phyloP scores from a whole-genome alignment of 2,113 vertebrate genomes.

The Tapirus terrestris region DNA sequence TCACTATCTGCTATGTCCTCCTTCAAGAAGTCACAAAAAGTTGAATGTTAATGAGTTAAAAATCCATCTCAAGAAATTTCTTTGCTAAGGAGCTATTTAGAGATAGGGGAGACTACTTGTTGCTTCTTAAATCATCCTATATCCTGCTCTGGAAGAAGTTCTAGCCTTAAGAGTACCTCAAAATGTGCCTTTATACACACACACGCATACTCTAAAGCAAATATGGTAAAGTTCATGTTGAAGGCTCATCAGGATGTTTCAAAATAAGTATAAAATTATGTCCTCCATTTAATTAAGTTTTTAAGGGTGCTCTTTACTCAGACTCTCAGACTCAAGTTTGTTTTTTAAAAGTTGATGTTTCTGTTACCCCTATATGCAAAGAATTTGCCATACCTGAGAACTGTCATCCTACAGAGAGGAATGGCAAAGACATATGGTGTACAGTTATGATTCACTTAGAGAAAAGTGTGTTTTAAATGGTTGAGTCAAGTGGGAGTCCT shows the following conservation, averaged over 20 bases:
- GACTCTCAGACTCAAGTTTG: not conserved
- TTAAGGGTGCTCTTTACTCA: not conserved
- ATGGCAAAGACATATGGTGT: not conserved
- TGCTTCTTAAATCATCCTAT: not conserved
- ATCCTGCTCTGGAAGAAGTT: not conserved
- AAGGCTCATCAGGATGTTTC: not conserved
- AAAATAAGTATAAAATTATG: conserved; percentile 12
- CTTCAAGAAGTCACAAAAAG: not conserved
- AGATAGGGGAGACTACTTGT: not conserved
- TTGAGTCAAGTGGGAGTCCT: conserved; percentile 25
- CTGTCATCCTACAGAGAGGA: not conserved
- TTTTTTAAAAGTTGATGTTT: conserved; percentile 5
- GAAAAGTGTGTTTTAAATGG: not conserved
- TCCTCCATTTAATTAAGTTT: not conserved
- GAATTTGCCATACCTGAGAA: not conserved
- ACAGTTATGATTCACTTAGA: not conserved
- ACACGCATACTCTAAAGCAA: not conserved
- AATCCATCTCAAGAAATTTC: not conserved
- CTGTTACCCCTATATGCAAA: not conserved
- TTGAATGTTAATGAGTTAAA: not conserved
- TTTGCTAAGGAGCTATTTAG: not conserved
- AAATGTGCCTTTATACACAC: not conserved
- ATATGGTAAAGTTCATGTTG: not conserved
- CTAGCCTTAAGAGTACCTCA: not conserved
- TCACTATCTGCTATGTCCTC: not conserved